These are phyloP conservation scores for Lepidocolaptes lacrymiger DNA, from an alignment of 2,797 vertebrate species.

Conservation along the genomic window DNA sequence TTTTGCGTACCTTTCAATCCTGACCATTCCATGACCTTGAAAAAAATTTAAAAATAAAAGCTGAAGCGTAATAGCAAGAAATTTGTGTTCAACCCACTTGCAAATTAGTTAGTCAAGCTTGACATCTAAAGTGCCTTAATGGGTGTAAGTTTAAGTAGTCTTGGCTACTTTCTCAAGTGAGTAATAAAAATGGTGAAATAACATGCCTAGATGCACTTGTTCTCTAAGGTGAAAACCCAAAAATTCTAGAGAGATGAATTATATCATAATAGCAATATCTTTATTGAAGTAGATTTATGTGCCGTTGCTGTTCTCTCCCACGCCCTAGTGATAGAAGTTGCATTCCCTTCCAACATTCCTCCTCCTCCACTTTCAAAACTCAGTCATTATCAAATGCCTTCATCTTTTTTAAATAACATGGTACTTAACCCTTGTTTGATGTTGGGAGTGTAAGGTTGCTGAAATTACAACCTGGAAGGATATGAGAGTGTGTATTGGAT, in stretches of 20 bases:
- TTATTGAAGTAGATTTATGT: slow-evolving; percentile 17
- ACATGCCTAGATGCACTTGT: slow-evolving; percentile 22
- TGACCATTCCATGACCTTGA: neutral
- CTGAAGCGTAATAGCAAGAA: neutral
- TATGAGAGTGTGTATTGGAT: neutral
- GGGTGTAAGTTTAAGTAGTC: slow-evolving; percentile 38
- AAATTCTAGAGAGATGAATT: slow-evolving; percentile 43
- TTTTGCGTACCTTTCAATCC: neutral
- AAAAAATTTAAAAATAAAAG: neutral
- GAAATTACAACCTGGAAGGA: slow-evolving; percentile 51
- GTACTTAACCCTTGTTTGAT: slow-evolving; percentile 66
- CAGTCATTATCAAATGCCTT: slow-evolving; percentile 60
- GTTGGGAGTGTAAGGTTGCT: slow-evolving; percentile 44
- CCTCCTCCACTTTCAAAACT: slow-evolving; percentile 31
- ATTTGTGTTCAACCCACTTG: slow-evolving; percentile 33
- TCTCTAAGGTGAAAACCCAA: slow-evolving; percentile 56
- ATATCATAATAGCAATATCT: slow-evolving; percentile 25
- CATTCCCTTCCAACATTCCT: slow-evolving; percentile 10
- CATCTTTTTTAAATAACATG: slow-evolving; percentile 71
- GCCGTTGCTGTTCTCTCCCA: neutral
- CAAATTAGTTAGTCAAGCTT: slow-evolving; percentile 54
- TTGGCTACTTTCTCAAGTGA: slow-evolving; percentile 58
- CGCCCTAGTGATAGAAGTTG: neutral
- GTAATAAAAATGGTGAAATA: slow-evolving; percentile 57
- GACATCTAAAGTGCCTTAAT: slow-evolving; percentile 47